Evolutionary conservation across 2,113 vertebrate species (phyloP), one percentile per base, ranked within the genome.

Genomic region (Stictonetta naevosa): DNA sequence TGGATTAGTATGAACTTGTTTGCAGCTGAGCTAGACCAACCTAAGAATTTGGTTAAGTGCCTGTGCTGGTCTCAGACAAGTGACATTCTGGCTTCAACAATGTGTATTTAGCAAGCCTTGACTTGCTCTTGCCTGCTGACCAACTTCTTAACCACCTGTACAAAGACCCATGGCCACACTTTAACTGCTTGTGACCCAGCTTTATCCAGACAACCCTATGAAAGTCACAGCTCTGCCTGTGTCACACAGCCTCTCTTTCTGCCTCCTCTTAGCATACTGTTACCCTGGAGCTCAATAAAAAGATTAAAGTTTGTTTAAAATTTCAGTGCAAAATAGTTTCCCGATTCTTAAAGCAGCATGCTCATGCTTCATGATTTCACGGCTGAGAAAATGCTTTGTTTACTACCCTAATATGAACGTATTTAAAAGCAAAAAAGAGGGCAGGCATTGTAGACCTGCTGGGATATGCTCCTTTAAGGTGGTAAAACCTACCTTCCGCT

Each of bases 401-500:
- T 81, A 60, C 5, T 73, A 42, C 8, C 58, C 26, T 21, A 71
- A 82, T 53, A 50, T 11, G 60, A 79, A 72, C 9, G 36, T 55
- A 66, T 40, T 75, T 52, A 69, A 92, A 82, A 87, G 33, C 52
- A 83, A 58, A 66, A 23, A 76, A 63, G 72, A 6, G 66, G 79
- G 48, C 69, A 11, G 33, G 52, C 4, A 3, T 25, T 26, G 42
- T 2, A 93, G 52, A 67, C 34, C 34, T 48, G 46, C 67, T 59
- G 40, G 63, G 64, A 74, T 63, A 6, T 7, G 6, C 62, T 91
- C 83, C 44, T 85, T 78, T 56, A 50, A 53, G 64, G 46, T 62
- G 19, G 59, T 31, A 68, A 83, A 69, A 92, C 56, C 0, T 93
- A 97, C 97, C 96, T 97, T 81, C 28, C 75, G 64, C 58, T 56